Evolutionary conservation across 1,140 invertebrate genomes (phyloP).

Genomic region (Papilio polytes): DNA sequence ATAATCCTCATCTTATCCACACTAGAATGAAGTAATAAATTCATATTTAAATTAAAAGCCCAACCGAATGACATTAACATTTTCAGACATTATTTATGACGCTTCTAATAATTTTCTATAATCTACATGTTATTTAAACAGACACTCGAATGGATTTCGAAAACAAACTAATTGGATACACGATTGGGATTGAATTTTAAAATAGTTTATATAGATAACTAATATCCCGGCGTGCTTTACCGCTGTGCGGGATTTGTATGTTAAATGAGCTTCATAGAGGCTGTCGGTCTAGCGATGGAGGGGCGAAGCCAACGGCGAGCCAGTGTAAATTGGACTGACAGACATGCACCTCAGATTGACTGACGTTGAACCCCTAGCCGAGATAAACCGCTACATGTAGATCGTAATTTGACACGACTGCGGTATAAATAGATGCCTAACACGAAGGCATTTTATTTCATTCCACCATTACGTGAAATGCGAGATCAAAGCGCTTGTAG

Average conservation of each 20-base stretch:
- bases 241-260: conserved; percentile 55
- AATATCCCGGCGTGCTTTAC: conserved; percentile 26
- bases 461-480: conserved; percentile 36
- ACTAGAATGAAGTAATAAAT: neutral
- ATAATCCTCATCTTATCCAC: neutral
- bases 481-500: conserved; percentile 37
- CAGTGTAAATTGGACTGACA: conserved; percentile 76
- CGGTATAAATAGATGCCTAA: conserved; percentile 36
- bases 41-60: neutral
- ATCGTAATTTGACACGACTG: conserved; percentile 50
- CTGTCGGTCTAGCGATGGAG: conserved; percentile 46
- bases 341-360: conserved; percentile 68
- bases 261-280: conserved; percentile 69
- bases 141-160: neutral
- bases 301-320: conserved; percentile 47
- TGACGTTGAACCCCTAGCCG: conserved; percentile 67
- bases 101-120: conserved; percentile 4
- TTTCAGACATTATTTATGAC: neutral
- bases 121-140: neutral
- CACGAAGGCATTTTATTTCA: conserved; percentile 34
- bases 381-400: conserved; percentile 59
- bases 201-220: conserved; percentile 17
- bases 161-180: conserved; percentile 19
- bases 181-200: conserved; percentile 10
- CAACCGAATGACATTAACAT: neutral